These are phyloP conservation scores for Pimephales promelas DNA, from an alignment of 2,113 vertebrate genomes.

Conservation along the genomic window DNA sequence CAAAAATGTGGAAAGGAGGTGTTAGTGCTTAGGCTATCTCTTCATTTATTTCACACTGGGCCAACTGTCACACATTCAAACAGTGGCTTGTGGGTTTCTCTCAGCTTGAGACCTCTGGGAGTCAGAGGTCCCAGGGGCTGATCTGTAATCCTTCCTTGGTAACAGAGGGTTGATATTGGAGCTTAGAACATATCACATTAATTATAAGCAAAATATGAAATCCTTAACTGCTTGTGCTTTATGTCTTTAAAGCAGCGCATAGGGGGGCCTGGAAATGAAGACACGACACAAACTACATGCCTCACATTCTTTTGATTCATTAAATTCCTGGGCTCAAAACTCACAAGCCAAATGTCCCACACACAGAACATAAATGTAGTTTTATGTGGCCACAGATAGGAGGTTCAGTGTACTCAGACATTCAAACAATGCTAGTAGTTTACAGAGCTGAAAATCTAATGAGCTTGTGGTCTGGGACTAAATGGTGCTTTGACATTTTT, in stretches of 20 bases:
- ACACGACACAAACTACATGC: not conserved
- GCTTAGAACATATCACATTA: not conserved
- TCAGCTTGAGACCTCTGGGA: not conserved
- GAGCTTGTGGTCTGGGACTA: not conserved
- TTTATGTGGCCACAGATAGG: constrained; percentile 17
- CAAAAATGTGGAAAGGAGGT: not conserved
- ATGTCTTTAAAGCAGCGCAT: not conserved
- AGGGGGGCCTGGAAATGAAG: not conserved
- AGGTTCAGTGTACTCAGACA: not conserved
- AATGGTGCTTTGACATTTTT: not conserved
- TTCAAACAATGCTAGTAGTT: not conserved
- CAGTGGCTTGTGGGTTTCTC: constrained; percentile 2
- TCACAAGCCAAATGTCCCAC: not conserved
- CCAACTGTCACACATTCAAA: not conserved
- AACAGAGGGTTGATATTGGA: not conserved
- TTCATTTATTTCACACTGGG: not conserved
- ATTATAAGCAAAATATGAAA: not conserved
- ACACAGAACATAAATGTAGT: not conserved
- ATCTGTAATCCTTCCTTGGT: not conserved
- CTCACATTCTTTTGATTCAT: constrained; percentile 20
- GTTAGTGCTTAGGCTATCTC: not conserved
- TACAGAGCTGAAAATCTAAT: not conserved
- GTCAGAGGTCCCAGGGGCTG: constrained; percentile 2
- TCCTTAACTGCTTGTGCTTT: not conserved
- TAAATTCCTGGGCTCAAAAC: not conserved